Percentiles rank a stretch among this genome's conserved stretches.
Conservation (phyloP, 2,113 vertebrate genomes). For the Rhynchomys soricoides region DNA sequence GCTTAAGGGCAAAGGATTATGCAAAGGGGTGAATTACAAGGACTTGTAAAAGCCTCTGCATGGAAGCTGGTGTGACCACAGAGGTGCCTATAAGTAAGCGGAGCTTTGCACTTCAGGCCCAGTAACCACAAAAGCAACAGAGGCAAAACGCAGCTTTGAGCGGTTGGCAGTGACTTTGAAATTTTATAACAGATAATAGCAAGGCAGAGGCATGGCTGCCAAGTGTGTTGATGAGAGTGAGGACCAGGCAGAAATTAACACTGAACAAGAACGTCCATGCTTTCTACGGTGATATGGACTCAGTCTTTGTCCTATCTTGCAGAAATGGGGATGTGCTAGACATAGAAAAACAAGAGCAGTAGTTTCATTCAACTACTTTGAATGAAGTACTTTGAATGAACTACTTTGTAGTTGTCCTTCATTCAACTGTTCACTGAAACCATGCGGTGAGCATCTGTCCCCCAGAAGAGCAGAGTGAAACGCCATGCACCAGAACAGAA, state of each 20-base stretch:
- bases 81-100: not conserved
- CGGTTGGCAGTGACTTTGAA: not conserved
- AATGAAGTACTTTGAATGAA: too few relatives aligned
- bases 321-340: not conserved
- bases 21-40: slow-evolving; percentile 18
- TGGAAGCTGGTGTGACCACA: not conserved
- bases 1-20: slow-evolving; percentile 4
- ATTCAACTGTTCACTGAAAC: not conserved
- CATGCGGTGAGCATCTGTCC: not conserved
- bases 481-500: not conserved
- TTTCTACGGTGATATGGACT: not conserved
- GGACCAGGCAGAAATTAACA: not conserved
- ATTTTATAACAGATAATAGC: not conserved
- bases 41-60: slow-evolving; percentile 21
- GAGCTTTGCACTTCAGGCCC: not conserved
- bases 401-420: too few relatives aligned
- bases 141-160: not conserved
- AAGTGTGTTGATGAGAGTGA: not conserved
- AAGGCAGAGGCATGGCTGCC: not conserved
- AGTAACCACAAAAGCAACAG: not conserved
- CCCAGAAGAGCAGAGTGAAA: not conserved
- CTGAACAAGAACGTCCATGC: not conserved
- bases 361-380: not conserved
- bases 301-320: not conserved
- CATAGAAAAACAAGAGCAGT: not conserved